A percentile compares a stretch with the other conserved stretches of the same genome.
These are phyloP conservation scores for Mormyrus hasselquistii DNA, from an alignment of 2,797 vertebrate species.

Conservation along the genomic window DNA sequence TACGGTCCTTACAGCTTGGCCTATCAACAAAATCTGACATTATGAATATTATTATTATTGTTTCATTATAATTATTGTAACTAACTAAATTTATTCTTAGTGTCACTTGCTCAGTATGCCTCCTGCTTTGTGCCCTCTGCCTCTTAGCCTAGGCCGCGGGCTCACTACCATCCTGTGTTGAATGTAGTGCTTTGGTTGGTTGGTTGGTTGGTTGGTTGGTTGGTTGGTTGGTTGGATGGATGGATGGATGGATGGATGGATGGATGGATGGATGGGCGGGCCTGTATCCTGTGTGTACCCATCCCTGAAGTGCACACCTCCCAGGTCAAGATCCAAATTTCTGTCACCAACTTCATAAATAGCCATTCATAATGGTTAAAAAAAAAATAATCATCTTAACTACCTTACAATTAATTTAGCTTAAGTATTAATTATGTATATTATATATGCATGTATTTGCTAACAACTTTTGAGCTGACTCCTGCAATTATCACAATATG, in stretches of 20 bases:
- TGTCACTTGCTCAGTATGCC: not conserved
- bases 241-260: not conserved
- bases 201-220: no score
- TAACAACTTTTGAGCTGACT: not conserved
- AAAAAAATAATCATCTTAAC: not conserved
- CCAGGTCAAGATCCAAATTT: not conserved
- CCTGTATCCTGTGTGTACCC: not conserved
- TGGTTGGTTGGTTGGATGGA: no score
- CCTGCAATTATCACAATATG: not conserved
- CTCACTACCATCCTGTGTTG: not conserved
- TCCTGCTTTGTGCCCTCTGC: not conserved
- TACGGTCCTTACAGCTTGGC: not conserved
- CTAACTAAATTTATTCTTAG: not conserved
- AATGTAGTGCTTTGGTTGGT: not conserved
- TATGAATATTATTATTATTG: not conserved
- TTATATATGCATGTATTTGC: not conserved
- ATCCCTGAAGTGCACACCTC: not conserved
- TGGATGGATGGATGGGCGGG: not conserved
- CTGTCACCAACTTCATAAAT: not conserved
- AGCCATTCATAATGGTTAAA: not conserved
- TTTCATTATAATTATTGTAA: not conserved
- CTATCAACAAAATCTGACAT: not conserved
- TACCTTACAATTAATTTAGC: not conserved
- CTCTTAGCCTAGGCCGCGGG: not conserved
- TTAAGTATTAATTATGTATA: not conserved